A percentile compares a stretch with the other conserved stretches of the same genome.
These are phyloP conservation scores for Sesia bembeciformis DNA, from an alignment of 2,888 invertebrate genomes.

Conservation along the genomic window DNA sequence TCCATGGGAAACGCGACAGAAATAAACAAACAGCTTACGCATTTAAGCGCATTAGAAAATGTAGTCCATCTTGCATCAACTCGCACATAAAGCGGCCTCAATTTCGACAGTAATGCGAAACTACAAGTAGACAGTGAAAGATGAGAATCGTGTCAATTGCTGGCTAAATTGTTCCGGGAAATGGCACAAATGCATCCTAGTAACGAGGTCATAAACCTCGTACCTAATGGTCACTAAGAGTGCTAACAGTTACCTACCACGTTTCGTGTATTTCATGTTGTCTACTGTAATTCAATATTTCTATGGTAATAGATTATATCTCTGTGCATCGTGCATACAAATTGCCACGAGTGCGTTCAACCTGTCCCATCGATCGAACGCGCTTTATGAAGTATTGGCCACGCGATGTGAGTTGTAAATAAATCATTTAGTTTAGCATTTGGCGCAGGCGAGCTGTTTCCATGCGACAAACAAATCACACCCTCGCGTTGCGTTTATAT, in stretches of 20 bases:
- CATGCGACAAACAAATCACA: conserved; percentile 37
- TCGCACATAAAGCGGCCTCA: conserved; percentile 35
- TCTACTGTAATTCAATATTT: not conserved
- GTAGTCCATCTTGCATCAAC: conserved; percentile 32
- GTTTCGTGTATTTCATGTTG: no score
- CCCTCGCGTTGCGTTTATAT: conserved; percentile 37
- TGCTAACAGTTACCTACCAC: no score
- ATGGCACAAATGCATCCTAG: conserved; percentile 12
- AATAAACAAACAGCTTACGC: not conserved
- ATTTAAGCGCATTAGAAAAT: conserved; percentile 14
- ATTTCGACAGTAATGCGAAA: conserved; percentile 29
- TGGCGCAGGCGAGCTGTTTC: conserved; percentile 29
- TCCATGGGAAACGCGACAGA: not conserved
- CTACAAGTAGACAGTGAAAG: conserved; percentile 25
- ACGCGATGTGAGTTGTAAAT: conserved; percentile 13
- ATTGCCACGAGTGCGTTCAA: not conserved
- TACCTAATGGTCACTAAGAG: not conserved
- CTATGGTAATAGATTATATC: not conserved
- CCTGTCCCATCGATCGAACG: not conserved
- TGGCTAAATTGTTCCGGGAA: conserved; percentile 43
- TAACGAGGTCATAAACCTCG: conserved; percentile 4
- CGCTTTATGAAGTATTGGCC: conserved; percentile 6
- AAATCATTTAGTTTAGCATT: conserved; percentile 24
- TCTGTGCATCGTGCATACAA: not conserved
- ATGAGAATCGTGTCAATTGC: conserved; percentile 46